Conservation (phyloP, 2,888 invertebrate species). For the Phyto melanocephala region DNA sequence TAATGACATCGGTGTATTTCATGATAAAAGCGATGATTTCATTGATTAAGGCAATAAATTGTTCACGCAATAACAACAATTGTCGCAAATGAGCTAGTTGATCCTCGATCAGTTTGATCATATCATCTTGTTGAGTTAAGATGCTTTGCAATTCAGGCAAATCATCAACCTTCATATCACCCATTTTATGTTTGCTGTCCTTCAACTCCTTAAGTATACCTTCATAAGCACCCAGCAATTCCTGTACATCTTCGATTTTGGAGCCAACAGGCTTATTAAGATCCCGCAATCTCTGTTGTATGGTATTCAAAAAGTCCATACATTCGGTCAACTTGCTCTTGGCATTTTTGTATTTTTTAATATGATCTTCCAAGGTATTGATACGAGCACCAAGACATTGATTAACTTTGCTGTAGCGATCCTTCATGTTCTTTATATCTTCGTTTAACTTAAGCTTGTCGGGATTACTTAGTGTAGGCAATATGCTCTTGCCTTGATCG, state of each 20-base stretch:
- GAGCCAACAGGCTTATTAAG: constrained; percentile 92
- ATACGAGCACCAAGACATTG: constrained; percentile 88
- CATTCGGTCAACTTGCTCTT: constrained; percentile 89
- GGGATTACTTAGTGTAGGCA: constrained; percentile 89
- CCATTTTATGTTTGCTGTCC: constrained; percentile 87
- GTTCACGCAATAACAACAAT: constrained; percentile 89
- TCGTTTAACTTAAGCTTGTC: constrained; percentile 91
- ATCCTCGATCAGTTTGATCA: constrained; percentile 91
- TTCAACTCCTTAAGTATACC: constrained; percentile 88
- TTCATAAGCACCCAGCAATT: constrained; percentile 88
- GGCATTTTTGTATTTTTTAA: constrained; percentile 89
- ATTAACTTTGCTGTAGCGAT: constrained; percentile 87
- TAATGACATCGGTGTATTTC: constrained; percentile 90
- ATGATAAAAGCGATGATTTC: constrained; percentile 93
- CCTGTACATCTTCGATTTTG: constrained; percentile 92
- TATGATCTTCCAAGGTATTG: constrained; percentile 86
- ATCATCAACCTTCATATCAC: constrained; percentile 87
- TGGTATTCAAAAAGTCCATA: constrained; percentile 87
- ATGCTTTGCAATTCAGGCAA: constrained; percentile 89
- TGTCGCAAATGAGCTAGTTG: constrained; percentile 90
- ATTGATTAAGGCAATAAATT: constrained; percentile 90
- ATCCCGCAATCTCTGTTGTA: constrained; percentile 90
- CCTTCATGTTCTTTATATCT: constrained; percentile 87
- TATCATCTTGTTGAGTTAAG: constrained; percentile 89
- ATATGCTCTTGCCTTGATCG: constrained; percentile 88